Evolutionary conservation across 1,140 invertebrate genomes (phyloP).

Genomic region (Drosophila miranda): DNA sequence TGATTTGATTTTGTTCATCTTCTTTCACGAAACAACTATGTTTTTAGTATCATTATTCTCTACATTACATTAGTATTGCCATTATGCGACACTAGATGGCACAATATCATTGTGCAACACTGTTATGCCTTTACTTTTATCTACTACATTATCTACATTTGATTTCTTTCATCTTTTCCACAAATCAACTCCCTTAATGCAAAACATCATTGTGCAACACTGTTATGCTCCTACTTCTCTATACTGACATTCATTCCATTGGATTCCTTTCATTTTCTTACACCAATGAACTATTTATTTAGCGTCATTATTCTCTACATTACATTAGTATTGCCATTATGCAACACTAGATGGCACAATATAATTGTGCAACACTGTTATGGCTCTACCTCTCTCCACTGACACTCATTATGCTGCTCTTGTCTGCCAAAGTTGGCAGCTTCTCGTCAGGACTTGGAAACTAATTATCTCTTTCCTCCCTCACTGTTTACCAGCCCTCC

Average conservation of each 20-base stretch:
- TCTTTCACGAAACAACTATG: no score
- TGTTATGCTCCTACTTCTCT: neutral
- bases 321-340: neutral
- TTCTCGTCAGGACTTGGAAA: conserved; percentile 23
- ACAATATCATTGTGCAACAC: conserved; percentile 5
- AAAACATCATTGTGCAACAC: neutral
- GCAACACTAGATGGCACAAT: conserved; percentile 3
- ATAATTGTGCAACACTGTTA: neutral
- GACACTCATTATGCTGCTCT: conserved; percentile 31
- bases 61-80: neutral
- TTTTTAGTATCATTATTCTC: neutral
- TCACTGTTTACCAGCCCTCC: no score
- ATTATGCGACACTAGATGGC: neutral
- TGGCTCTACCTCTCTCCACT: conserved; percentile 3
- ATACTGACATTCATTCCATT: conserved; percentile 18
- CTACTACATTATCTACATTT: no score
- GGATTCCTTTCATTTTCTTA: no score
- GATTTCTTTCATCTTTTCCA: no score
- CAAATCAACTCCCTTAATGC: no score
- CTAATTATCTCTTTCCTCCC: conserved; percentile 33
- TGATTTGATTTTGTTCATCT: no score
- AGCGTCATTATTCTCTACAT: no score
- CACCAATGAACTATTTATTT: neutral
- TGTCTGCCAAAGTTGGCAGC: conserved; percentile 36
- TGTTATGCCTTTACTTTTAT: neutral